phyloP scores from a whole-genome alignment of 2,797 vertebrate species.

The Pogoniulus pusillus region DNA sequence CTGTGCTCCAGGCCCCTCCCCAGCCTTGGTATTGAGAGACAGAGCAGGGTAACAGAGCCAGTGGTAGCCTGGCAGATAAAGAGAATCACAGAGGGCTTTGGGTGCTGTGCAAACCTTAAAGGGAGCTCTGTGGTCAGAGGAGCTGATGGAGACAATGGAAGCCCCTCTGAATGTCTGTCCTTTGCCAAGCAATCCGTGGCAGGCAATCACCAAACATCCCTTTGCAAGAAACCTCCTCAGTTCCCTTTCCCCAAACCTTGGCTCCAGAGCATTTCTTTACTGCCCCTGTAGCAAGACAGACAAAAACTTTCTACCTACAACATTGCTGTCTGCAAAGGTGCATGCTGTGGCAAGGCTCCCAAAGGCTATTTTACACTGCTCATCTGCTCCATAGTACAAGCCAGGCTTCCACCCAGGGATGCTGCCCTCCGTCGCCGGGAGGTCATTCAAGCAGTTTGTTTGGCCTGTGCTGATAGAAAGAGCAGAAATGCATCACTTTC shows the following conservation, averaged over 20 bases:
- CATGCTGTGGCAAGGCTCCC: conserved; percentile 87
- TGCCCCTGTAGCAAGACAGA: conserved; percentile 1
- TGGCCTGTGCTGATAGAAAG: conserved; percentile 80
- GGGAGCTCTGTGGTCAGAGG: neutral
- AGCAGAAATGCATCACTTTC: conserved; percentile 24
- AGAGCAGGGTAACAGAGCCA: too few species aligned
- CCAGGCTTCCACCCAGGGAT: conserved; percentile 88
- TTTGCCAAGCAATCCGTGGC: neutral
- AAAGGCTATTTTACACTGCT: conserved; percentile 94
- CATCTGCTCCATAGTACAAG: conserved; percentile 89
- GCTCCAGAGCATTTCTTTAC: neutral
- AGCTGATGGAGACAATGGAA: neutral
- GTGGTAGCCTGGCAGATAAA: too few species aligned
- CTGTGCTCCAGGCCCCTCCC: too few species aligned
- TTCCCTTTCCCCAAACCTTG: neutral
- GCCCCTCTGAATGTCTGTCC: neutral
- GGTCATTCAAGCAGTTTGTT: conserved; percentile 86
- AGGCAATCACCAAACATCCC: neutral
- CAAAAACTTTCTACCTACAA: conserved; percentile 77
- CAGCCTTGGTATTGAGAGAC: too few species aligned
- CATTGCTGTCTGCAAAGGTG: conserved; percentile 83
- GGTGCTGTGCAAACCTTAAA: neutral
- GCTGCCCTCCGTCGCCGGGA: conserved; percentile 81
- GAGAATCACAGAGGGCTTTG: neutral
- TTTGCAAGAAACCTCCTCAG: neutral